Evolutionary conservation across 2,797 vertebrate species (phyloP).

Genomic region (Parotocinclus haroldoi): DNA sequence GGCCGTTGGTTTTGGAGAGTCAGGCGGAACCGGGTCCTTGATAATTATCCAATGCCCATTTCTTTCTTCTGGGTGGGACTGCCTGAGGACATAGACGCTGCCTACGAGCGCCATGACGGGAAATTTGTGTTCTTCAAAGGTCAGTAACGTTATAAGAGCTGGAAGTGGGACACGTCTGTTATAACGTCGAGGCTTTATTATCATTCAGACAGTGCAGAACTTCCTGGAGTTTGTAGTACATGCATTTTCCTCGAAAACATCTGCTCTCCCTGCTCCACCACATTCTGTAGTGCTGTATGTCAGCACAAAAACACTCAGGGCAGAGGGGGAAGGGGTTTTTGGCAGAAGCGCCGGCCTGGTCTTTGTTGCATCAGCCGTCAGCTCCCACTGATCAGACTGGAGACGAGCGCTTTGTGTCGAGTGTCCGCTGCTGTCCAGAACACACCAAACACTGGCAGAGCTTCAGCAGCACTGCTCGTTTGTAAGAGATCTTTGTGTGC

Average conservation of each 20-base stretch:
- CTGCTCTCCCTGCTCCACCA: constrained; percentile 38
- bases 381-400: constrained; percentile 44
- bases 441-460: background rate
- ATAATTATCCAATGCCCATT: constrained; percentile 96
- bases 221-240: constrained; percentile 32
- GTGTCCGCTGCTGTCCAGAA: constrained; percentile 7
- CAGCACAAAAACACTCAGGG: constrained; percentile 42
- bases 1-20: constrained; percentile 98
- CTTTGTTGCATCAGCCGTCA: constrained; percentile 64
- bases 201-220: background rate
- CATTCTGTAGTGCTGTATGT: constrained; percentile 36
- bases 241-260: constrained; percentile 47
- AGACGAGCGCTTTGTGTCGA: constrained; percentile 33
- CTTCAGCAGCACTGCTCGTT: constrained; percentile 7
- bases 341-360: constrained; percentile 21
- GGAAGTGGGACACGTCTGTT: no score
- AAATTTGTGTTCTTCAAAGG: constrained; percentile 98
- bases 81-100: constrained; percentile 87
- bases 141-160: constrained; percentile 44
- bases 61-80: constrained; percentile 94
- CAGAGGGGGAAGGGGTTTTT: constrained; percentile 35
- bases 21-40: constrained; percentile 87
- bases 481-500: background rate
- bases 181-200: no score
- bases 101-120: constrained; percentile 92